Evolutionary conservation across 2,888 invertebrate species (phyloP).

Genomic region (Andrena marginata): DNA sequence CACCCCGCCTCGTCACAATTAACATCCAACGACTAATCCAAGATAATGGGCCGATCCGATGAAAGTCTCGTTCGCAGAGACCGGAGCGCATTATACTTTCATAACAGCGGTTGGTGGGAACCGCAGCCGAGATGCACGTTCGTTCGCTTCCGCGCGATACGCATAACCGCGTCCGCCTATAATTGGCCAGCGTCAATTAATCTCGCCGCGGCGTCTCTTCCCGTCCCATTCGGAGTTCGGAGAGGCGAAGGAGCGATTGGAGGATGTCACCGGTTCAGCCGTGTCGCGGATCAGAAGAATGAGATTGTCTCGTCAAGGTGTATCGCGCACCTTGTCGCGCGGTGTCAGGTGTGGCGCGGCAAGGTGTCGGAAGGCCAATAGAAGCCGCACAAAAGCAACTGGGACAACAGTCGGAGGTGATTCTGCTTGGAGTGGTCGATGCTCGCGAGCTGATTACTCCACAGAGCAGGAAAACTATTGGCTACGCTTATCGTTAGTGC

Average conservation of each 20-base stretch:
- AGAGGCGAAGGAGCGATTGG: no score
- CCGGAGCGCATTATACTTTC: slow-evolving; percentile 48
- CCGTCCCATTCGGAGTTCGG: neutral
- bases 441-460: slow-evolving; percentile 25
- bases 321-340: slow-evolving; percentile 1
- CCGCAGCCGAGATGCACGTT: slow-evolving; percentile 14
- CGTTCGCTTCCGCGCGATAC: slow-evolving; percentile 26
- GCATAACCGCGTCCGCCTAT: slow-evolving; percentile 46
- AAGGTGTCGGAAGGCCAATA: slow-evolving; percentile 35
- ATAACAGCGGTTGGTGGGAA: slow-evolving; percentile 53
- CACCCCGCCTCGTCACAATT: slow-evolving; percentile 35
- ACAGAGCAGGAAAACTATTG: slow-evolving; percentile 31
- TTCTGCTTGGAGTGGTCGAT: slow-evolving; percentile 44
- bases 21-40: slow-evolving; percentile 48
- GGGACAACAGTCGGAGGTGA: slow-evolving; percentile 61
- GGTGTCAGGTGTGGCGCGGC: slow-evolving; percentile 2
- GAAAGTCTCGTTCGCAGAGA: slow-evolving; percentile 44
- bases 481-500: neutral
- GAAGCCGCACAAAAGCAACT: slow-evolving; percentile 67
- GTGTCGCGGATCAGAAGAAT: slow-evolving; percentile 20
- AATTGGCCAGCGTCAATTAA: slow-evolving; percentile 58
- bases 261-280: slow-evolving; percentile 5
- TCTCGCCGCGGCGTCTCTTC: slow-evolving; percentile 20
- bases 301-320: slow-evolving; percentile 5
- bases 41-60: slow-evolving; percentile 47